Evolutionary conservation across 2,888 invertebrate species (phyloP), one percentile per base, ranked within the genome.

Genomic region (Alloscopus bannaensis): DNA sequence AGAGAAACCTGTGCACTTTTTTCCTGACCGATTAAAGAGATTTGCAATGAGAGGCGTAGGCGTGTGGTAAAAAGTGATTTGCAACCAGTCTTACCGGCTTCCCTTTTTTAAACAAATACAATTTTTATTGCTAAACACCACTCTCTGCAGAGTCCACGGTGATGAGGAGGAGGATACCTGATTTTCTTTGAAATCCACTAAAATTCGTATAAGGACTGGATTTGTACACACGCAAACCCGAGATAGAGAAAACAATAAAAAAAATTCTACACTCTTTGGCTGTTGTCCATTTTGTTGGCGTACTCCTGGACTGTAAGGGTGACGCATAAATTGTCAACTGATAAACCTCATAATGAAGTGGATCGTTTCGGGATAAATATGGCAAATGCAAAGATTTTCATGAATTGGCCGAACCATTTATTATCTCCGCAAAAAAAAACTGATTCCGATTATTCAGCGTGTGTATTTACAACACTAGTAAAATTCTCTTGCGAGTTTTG

Each of bases 31-130:
- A 60, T 60, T 60, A 60, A 36, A 60, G 60, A 40, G 60, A 22
- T 60, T 22, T 22, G 40, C 60, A 40, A 60, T 6, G 28, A 40
- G 36, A 36, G n/a, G 70, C 62, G 77, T 69, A 55, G 77, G 77
- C 18, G 77, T 77, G n/a, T n/a, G n/a, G n/a, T n/a, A 64, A 24
- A 70, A 70, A 62, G 64, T 28, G 31, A 45, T 45, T 29, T 29
- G 6, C 52, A 76, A 70, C 70, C 62, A 64, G 69, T 77, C 62
- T 60, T 40, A 24, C 64, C 64, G 45, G 70, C 59, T 52, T 29
- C 20, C 62, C 42, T 18, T n/a, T 59, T 18, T 28, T 16, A 20
- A 8, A 11, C 18, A n/a, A n/a, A n/a, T n/a, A n/a, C n/a, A n/a
- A n/a, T n/a, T n/a, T n/a, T n/a, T n/a, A n/a, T n/a, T n/a, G n/a